phyloP scores from a whole-genome alignment of 2,888 invertebrate genomes.

The Frankliniella fusca region DNA sequence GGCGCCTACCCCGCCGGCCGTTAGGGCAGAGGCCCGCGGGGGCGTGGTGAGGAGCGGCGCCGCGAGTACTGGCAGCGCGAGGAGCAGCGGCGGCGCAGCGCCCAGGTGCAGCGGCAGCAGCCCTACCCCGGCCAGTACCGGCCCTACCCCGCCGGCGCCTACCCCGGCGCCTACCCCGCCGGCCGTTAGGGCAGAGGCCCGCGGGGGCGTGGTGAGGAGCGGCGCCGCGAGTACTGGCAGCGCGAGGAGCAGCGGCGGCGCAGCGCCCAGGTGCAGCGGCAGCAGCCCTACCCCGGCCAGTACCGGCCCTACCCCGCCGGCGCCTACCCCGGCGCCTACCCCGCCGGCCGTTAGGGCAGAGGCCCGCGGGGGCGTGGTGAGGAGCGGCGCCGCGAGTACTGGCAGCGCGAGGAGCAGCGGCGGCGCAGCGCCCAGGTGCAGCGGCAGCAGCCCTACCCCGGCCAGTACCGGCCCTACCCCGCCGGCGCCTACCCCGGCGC shows the following conservation, averaged over 20 bases:
- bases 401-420: not conserved
- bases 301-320: too few species aligned
- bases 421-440: constrained; percentile 3
- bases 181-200: not conserved
- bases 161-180: not conserved
- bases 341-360: not conserved
- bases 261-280: too few species aligned
- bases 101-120: not conserved
- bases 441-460: not conserved
- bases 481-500: not conserved
- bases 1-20: not conserved
- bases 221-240: constrained; percentile 9
- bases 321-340: not conserved
- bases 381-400: too few species aligned
- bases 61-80: too few species aligned
- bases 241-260: not conserved
- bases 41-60: not conserved
- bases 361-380: too few species aligned
- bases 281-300: too few species aligned
- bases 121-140: not conserved
- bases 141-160: not conserved
- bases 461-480: not conserved
- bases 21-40: not conserved
- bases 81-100: constrained; percentile 15
- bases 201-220: too few species aligned